A percentile compares a stretch with the other conserved stretches of the same genome.
Conservation (phyloP, 2,888 invertebrate species). For the Hypomecis atomaria region DNA sequence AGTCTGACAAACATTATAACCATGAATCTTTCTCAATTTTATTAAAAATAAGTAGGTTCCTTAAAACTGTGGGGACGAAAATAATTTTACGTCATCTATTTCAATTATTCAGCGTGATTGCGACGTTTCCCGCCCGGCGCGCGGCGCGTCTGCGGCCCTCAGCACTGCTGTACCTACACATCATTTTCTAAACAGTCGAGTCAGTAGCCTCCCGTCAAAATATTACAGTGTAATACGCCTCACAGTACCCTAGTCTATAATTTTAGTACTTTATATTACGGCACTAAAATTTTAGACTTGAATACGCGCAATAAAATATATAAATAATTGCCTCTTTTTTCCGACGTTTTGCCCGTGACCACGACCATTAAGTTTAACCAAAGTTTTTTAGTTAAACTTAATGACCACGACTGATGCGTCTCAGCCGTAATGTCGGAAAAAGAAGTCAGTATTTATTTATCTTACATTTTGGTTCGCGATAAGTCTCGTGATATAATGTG, state of each 20-base stretch:
- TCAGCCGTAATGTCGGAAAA: too few species aligned
- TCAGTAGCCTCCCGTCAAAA: constrained; percentile 75
- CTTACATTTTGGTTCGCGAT: too few species aligned
- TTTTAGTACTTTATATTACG: neutral
- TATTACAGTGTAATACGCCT: constrained; percentile 58
- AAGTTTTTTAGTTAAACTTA: too few species aligned
- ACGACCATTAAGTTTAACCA: too few species aligned
- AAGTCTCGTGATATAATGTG: too few species aligned
- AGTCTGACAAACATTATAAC: neutral
- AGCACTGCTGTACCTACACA: constrained; percentile 13
- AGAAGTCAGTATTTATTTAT: too few species aligned
- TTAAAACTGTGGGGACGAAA: constrained; percentile 11
- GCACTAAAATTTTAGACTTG: too few species aligned
- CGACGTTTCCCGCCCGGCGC: constrained; percentile 24
- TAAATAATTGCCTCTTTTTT: too few species aligned
- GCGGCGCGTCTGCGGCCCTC: constrained; percentile 33
- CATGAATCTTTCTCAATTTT: constrained; percentile 1
- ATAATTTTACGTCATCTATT: constrained; percentile 28
- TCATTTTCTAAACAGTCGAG: constrained; percentile 68
- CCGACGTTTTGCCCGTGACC: too few species aligned
- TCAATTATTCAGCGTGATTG: constrained; percentile 30
- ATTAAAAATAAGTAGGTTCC: neutral
- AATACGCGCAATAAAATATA: too few species aligned
- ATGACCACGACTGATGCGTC: too few species aligned
- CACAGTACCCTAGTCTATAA: constrained; percentile 6